Base-by-base conservation (phyloP, 2,888 invertebrate species). In the Drosophila pullipes region DNA sequence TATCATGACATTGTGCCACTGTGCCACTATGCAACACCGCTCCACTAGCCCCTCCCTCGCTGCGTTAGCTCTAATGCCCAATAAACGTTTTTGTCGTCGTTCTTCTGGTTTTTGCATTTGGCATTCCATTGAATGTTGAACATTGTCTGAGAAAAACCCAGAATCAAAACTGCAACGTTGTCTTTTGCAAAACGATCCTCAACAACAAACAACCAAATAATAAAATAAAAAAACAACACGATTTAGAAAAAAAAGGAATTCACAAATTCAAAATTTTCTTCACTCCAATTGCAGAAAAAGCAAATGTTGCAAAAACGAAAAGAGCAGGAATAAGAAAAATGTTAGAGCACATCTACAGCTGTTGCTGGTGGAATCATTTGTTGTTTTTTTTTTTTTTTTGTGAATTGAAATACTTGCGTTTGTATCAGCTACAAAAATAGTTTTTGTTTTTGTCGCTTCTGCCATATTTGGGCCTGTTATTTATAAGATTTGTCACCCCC, bases 381-480 rank as follows among this genome's bases (percentile, higher is more conserved):
- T 22, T 22, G 22, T 22, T 11, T 16, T 16, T 4, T 39, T 18
- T 39, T 18, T 16, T 9, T 22, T 2, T 39, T 7, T 4, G 58
- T 4, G 58, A 41, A 60, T 76, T 57, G 49, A 39, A 57, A 63
- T 57, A 25, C 55, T 55, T 28, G 39, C 6, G 35, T 13, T 16
- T 31, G 37, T 28, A 22, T 22, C n/a, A 4, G 30, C 16, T 18
- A 69, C 65, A 22, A 68, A 77, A 77, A 77, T 77, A 77, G 64
- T 53, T 61, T 60, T 47, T 50, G 18, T 68, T 28, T 67, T 28
- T 67, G 50, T 1, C 35, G 22, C 35, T 49, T 61, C 55, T 28
- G 57, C 69, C 80, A 63, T 75, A 75, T 78, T 69, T 59, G 78
- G 78, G n/a, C 52, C 52, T 73, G 77, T 77, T 77, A 77, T 77